phyloP scores from a whole-genome alignment of 2,797 vertebrate genomes.

The Sebastes taczanowskii region DNA sequence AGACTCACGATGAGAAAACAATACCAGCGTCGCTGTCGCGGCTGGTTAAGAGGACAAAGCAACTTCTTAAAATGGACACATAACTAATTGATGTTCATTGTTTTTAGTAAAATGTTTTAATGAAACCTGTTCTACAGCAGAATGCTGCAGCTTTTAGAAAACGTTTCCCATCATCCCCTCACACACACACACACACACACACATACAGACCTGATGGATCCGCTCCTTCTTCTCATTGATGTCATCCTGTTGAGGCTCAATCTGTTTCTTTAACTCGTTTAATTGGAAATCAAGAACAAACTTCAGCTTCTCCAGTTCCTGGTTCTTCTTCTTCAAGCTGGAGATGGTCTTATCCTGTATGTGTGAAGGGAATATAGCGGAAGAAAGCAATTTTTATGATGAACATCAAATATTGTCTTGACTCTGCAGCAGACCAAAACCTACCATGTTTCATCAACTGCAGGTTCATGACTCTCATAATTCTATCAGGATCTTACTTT shows the following conservation, averaged over 20 bases:
- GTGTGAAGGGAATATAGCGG: not conserved
- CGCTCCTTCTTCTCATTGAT: conserved; percentile 85
- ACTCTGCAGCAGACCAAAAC: not conserved
- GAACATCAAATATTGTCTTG: not conserved
- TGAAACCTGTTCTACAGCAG: not conserved
- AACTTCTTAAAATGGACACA: not conserved
- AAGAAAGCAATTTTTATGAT: not conserved
- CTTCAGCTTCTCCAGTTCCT: conserved; percentile 89
- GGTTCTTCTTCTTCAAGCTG: conserved; percentile 88
- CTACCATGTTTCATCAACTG: not conserved
- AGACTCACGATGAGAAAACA: too few species aligned
- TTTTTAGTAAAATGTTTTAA: not conserved
- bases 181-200: not conserved
- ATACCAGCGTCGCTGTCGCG: too few species aligned
- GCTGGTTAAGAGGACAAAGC: not conserved
- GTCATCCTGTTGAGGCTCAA: conserved; percentile 87
- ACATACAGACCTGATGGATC: conserved; percentile 83
- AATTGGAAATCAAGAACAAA: conserved; percentile 88
- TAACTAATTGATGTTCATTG: not conserved
- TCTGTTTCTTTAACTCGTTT: conserved; percentile 87
- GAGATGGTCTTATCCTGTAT: conserved; percentile 86
- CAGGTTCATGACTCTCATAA: not conserved
- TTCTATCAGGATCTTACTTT: too few species aligned
- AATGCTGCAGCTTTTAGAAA: not conserved
- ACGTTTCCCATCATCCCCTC: not conserved